These are phyloP conservation scores for Ictalurus punctatus DNA, from an alignment of 2,113 vertebrate species.

Conservation along the genomic window DNA sequence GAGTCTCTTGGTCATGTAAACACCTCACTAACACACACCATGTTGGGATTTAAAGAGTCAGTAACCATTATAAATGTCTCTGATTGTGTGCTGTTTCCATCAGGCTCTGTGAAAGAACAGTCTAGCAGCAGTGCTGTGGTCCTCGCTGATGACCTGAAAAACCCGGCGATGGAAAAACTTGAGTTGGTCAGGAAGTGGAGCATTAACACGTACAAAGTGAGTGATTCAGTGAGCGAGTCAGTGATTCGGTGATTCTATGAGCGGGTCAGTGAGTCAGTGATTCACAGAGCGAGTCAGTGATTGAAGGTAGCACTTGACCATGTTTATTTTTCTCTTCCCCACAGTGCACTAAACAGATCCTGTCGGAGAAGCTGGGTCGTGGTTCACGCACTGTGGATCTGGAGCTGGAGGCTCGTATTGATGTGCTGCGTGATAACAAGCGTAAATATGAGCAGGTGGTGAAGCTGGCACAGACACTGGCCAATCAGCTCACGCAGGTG, in stretches of 20 bases:
- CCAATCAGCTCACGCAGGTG: conserved; percentile 88
- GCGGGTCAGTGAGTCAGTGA: not conserved
- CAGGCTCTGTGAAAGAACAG: conserved; percentile 62
- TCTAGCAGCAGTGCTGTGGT: conserved; percentile 83
- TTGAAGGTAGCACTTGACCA: not conserved
- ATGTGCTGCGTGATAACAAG: conserved; percentile 93
- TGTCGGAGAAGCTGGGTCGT: conserved; percentile 94
- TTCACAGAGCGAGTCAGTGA: not conserved
- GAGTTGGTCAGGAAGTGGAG: conserved; percentile 97
- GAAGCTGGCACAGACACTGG: conserved; percentile 88
- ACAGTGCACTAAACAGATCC: conserved; percentile 95
- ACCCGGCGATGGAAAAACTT: conserved; percentile 95
- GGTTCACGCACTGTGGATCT: conserved; percentile 97
- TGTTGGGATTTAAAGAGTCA: not conserved
- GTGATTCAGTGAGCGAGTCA: not conserved
- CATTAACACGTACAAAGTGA: conserved; percentile 97
- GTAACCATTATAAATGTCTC: not conserved
- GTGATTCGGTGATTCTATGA: not conserved
- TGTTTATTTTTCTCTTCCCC: conserved; percentile 38
- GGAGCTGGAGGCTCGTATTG: conserved; percentile 95
- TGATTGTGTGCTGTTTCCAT: conserved; percentile 29
- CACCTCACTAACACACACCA: not conserved
- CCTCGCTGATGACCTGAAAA: conserved; percentile 91
- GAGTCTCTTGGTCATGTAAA: not conserved
- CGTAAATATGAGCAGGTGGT: conserved; percentile 93